These are phyloP conservation scores for Noctua pronuba DNA, from an alignment of 2,888 invertebrate genomes.

Conservation along the genomic window DNA sequence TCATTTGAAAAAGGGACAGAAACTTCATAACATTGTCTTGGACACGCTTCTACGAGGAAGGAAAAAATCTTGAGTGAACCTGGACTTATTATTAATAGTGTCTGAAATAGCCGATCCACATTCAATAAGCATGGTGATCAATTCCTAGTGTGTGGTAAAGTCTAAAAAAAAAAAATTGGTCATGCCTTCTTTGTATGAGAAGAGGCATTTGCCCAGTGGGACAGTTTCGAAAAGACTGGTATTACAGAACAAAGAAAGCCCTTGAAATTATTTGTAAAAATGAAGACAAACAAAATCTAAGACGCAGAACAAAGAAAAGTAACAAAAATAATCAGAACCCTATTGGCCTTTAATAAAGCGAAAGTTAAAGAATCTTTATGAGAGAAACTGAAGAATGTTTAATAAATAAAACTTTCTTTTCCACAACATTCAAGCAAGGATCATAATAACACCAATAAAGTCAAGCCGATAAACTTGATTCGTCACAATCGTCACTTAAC, in stretches of 20 bases:
- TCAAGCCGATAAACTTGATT: not conserved
- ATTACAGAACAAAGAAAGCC: not conserved
- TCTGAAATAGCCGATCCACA: too few relatives aligned
- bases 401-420: constrained; percentile 7
- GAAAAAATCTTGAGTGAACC: not conserved
- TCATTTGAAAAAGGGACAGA: too few relatives aligned
- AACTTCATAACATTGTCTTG: not conserved
- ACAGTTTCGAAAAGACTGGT: not conserved
- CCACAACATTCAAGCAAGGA: not conserved
- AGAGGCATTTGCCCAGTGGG: not conserved
- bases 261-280: not conserved
- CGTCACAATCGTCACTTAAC: not conserved
- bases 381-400: constrained; percentile 23
- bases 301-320: not conserved
- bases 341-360: not conserved
- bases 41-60: not conserved
- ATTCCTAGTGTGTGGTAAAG: too few relatives aligned
- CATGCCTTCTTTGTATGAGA: not conserved
- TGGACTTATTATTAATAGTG: too few relatives aligned
- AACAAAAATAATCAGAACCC: not conserved
- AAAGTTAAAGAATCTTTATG: constrained; percentile 16
- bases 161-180: too few relatives aligned
- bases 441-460: not conserved
- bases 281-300: not conserved
- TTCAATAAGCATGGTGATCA: not conserved